Conservation (phyloP, 2,797 vertebrate species). For the Enteromius thamalakanensis region DNA sequence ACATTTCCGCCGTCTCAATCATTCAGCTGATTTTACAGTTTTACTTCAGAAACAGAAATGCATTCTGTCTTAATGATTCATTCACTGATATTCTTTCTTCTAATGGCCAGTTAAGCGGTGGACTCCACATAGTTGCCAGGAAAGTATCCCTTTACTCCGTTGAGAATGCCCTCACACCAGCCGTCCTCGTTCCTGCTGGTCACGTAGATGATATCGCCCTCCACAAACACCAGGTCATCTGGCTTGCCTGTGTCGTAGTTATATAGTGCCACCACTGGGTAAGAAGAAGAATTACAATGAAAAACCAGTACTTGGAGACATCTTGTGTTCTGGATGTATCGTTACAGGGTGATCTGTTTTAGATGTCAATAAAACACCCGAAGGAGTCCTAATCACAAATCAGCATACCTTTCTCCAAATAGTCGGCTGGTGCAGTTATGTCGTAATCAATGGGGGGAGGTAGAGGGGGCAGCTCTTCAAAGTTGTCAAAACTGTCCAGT, state of each 20-base stretch:
- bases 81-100: neutral
- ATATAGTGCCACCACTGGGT: constrained; percentile 77
- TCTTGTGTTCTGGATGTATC: neutral
- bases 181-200: constrained; percentile 69
- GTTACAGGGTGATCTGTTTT: neutral
- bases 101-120: constrained; percentile 47
- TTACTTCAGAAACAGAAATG: neutral
- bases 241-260: constrained; percentile 65
- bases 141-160: constrained; percentile 72
- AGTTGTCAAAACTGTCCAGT: constrained; percentile 53
- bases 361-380: neutral
- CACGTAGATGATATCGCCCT: constrained; percentile 74
- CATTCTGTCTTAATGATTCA: neutral
- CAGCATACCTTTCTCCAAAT: constrained; percentile 74
- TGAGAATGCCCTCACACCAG: constrained; percentile 74
- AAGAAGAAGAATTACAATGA: constrained; percentile 39
- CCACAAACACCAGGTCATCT: constrained; percentile 67
- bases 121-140: constrained; percentile 75
- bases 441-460: constrained; percentile 75
- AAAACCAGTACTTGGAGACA: neutral
- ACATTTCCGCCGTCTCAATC: neutral
- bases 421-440: constrained; percentile 55
- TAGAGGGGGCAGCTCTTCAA: constrained; percentile 69
- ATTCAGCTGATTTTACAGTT: neutral
- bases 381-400: neutral